Percentiles rank a stretch among this genome's conserved stretches.
phyloP scores from a whole-genome alignment of 2,797 vertebrate genomes.

The Falco peregrinus region DNA sequence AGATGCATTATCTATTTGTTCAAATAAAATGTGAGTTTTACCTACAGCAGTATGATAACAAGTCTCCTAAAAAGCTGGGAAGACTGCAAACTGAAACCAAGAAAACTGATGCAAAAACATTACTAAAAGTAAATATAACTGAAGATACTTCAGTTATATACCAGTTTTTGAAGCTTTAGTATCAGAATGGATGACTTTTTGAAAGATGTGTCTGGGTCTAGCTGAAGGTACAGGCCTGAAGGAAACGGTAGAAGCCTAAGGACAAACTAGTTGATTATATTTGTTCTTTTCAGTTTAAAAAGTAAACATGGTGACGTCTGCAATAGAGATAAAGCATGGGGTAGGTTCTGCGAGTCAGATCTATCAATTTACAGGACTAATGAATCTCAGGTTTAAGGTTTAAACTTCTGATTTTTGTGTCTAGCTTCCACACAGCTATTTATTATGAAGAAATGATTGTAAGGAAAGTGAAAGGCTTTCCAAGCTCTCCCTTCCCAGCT shows the following conservation, averaged over 20 bases:
- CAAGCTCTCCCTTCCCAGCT: background rate
- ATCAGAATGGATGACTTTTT: background rate
- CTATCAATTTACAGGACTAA: background rate
- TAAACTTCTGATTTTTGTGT: background rate
- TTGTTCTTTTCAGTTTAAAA: background rate
- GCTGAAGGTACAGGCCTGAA: background rate
- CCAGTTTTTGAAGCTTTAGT: background rate
- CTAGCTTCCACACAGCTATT: background rate
- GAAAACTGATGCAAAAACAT: background rate
- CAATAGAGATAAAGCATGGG: background rate
- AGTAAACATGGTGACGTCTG: background rate
- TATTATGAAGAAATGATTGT: conserved; percentile 11
- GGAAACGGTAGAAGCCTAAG: background rate
- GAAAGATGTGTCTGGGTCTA: background rate
- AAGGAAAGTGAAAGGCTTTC: background rate
- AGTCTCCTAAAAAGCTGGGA: background rate
- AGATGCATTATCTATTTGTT: background rate
- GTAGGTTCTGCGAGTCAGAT: background rate
- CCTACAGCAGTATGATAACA: background rate
- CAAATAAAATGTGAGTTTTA: background rate
- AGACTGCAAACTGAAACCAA: background rate
- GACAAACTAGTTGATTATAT: background rate
- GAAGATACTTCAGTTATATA: background rate
- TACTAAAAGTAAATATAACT: background rate
- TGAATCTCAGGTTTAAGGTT: background rate